Evolutionary conservation across 2,797 vertebrate genomes (phyloP).

Genomic region (Prunella strophiata): DNA sequence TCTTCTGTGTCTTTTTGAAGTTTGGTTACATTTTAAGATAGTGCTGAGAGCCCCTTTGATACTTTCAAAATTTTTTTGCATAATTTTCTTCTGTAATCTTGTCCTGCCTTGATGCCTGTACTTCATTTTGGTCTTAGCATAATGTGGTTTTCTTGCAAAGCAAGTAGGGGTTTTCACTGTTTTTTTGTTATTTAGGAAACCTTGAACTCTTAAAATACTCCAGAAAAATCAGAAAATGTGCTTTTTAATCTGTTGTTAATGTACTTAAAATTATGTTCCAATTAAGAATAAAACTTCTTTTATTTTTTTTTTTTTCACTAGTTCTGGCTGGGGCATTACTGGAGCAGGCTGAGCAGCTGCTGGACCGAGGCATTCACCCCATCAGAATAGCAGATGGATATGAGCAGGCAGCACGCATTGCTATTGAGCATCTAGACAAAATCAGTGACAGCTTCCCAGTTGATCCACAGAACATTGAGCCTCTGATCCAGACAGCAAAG

Average conservation of each 20-base stretch:
- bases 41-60: neutral
- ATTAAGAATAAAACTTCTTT: neutral
- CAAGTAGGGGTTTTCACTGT: accelerated
- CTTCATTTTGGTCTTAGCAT: neutral
- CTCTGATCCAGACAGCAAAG: slow-evolving; percentile 96
- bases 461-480: slow-evolving; percentile 87
- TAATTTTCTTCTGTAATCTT: neutral
- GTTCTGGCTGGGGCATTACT: slow-evolving; percentile 94
- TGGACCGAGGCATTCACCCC: slow-evolving; percentile 95
- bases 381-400: slow-evolving; percentile 96
- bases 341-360: slow-evolving; percentile 93
- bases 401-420: slow-evolving; percentile 91
- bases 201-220: neutral
- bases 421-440: slow-evolving; percentile 89
- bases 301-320: slow-evolving; percentile 48
- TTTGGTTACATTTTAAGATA: neutral
- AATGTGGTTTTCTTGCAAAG: neutral
- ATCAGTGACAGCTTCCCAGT: slow-evolving; percentile 91
- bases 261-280: neutral
- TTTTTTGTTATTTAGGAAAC: neutral
- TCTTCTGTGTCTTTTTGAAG: neutral
- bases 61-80: accelerated
- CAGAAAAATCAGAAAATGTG: accelerated
- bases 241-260: neutral
- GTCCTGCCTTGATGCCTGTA: accelerated